phyloP scores from a whole-genome alignment of 2,113 vertebrate species.

The Sceloporus tristichus region DNA sequence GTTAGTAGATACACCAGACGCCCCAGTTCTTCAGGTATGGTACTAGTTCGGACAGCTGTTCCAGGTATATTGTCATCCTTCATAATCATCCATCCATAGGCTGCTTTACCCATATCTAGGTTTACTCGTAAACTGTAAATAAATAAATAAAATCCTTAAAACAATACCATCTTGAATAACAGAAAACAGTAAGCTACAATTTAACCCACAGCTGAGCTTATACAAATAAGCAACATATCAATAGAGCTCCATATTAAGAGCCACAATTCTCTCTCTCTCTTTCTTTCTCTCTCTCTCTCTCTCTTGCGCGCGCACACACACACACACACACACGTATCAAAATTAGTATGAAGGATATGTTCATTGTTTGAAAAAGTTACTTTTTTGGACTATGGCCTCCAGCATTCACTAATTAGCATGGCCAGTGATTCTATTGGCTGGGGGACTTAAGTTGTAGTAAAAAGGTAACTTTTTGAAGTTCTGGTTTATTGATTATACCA shows the following conservation, averaged over 20 bases:
- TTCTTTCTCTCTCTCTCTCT: no score
- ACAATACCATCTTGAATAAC: conserved; percentile 30
- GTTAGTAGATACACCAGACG: conserved; percentile 95
- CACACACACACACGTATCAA: no score
- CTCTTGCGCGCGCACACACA: no score
- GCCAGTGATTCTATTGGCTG: no score
- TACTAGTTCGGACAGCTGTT: conserved; percentile 96
- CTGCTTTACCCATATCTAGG: conserved; percentile 98
- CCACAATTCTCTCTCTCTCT: no score
- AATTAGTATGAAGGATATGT: no score
- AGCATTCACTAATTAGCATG: no score
- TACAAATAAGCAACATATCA: conserved; percentile 2
- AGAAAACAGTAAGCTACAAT: conserved; percentile 36
- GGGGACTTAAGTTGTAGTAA: no score
- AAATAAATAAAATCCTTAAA: conserved; percentile 56
- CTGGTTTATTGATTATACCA: background rate
- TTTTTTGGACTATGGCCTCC: no score
- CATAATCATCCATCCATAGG: conserved; percentile 98
- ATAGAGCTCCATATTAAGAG: background rate
- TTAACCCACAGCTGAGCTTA: conserved; percentile 17
- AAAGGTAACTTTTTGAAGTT: background rate
- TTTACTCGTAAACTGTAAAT: conserved; percentile 92
- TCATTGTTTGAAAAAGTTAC: no score
- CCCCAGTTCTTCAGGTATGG: conserved; percentile 97
- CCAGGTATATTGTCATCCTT: conserved; percentile 96